These are phyloP conservation scores for Procapra przewalskii DNA, from an alignment of 2,113 vertebrate species.

Conservation along the genomic window DNA sequence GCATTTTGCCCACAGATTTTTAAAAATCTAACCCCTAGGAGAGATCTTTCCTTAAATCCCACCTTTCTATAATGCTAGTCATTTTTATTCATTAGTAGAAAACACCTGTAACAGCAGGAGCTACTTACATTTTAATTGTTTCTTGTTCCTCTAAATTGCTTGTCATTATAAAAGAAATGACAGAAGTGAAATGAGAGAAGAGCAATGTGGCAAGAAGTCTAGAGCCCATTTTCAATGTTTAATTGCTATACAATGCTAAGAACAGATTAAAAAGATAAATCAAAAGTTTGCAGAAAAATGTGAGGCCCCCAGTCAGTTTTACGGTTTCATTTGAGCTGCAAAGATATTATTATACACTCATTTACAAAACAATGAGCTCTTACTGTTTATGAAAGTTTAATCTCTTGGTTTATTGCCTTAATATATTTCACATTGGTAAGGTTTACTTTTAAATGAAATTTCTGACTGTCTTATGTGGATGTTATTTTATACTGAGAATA, in stretches of 20 bases:
- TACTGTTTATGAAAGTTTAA: constrained; percentile 89
- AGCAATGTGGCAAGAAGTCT: constrained; percentile 66
- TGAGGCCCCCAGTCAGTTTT: constrained; percentile 78
- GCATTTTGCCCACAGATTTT: constrained; percentile 5
- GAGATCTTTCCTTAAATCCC: constrained; percentile 51
- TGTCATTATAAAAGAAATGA: constrained; percentile 80
- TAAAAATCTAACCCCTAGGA: neutral
- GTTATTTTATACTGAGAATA: constrained; percentile 76
- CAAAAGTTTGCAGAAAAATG: constrained; percentile 82
- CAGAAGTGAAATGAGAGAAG: constrained; percentile 76
- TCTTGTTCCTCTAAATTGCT: constrained; percentile 80
- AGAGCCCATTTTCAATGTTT: constrained; percentile 74
- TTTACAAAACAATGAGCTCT: constrained; percentile 92
- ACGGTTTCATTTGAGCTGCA: constrained; percentile 83
- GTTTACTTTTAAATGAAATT: constrained; percentile 84
- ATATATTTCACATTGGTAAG: constrained; percentile 84
- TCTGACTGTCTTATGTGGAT: constrained; percentile 77
- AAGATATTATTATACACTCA: constrained; percentile 86
- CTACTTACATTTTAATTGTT: constrained; percentile 75
- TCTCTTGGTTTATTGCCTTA: constrained; percentile 87
- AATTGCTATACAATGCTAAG: constrained; percentile 78
- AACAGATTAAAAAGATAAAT: constrained; percentile 87
- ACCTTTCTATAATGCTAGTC: constrained; percentile 48
- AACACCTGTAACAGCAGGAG: constrained; percentile 75
- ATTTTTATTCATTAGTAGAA: constrained; percentile 72